Percentiles rank a stretch among this genome's conserved stretches.
These are phyloP conservation scores for Clupea harengus DNA, from an alignment of 2,113 vertebrate species.

Conservation along the genomic window DNA sequence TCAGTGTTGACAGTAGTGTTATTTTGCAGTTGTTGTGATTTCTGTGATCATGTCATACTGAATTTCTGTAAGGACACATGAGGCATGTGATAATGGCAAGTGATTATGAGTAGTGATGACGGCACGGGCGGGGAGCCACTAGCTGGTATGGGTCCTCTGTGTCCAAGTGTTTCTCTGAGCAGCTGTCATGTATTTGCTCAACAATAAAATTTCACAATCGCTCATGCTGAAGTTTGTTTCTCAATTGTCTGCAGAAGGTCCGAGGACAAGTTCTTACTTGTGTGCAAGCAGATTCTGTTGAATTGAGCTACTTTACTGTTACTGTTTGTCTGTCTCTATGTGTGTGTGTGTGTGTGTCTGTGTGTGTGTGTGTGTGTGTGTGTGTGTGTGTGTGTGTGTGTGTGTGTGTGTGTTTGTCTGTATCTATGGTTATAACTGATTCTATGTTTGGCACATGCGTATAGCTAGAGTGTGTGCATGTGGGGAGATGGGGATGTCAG, in stretches of 20 bases:
- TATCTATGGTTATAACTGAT: neutral
- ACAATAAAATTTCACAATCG: neutral
- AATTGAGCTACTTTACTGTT: neutral
- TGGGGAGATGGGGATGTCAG: neutral
- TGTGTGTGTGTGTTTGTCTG: too few species aligned
- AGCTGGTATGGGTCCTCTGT: neutral
- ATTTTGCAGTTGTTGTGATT: neutral
- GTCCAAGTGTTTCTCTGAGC: neutral
- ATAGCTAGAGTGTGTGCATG: neutral
- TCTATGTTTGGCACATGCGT: neutral
- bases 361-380: too few species aligned
- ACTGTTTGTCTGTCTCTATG: neutral
- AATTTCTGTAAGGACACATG: neutral
- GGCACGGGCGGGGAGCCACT: neutral
- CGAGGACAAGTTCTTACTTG: neutral
- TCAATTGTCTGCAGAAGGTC: neutral
- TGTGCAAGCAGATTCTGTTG: neutral
- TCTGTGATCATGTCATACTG: neutral
- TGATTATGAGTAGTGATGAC: neutral
- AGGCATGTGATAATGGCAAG: neutral
- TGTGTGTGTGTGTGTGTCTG: neutral
- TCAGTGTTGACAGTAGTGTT: slow-evolving; percentile 9
- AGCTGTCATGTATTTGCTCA: neutral
- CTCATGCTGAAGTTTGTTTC: neutral
- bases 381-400: neutral